phyloP scores from a whole-genome alignment of 2,113 vertebrate genomes.

The human region DNA sequence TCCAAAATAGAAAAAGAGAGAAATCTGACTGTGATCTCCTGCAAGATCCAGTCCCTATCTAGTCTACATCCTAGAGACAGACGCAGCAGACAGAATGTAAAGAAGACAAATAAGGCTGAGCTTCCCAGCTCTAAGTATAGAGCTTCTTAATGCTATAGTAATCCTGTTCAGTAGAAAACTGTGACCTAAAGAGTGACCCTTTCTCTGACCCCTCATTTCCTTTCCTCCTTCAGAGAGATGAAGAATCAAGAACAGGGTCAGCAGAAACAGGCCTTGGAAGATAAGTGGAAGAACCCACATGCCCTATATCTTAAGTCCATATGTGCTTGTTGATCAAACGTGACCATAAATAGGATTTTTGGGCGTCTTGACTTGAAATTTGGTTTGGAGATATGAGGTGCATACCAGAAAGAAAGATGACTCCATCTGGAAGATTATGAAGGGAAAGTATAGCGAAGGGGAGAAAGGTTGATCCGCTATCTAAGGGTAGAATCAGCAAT shows the following conservation, averaged over 20 bases:
- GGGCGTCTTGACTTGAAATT: neutral
- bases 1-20: neutral
- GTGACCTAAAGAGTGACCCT: neutral
- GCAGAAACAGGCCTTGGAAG: neutral
- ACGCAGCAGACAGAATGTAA: neutral
- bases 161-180: neutral
- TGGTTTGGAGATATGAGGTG: neutral
- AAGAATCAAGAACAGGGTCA: neutral
- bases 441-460: neutral
- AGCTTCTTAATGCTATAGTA: neutral
- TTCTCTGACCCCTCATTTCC: neutral
- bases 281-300: neutral
- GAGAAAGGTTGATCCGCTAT: neutral
- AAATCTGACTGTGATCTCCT: neutral
- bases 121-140: neutral
- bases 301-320: neutral
- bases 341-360: neutral
- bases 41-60: neutral
- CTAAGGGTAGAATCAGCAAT: neutral
- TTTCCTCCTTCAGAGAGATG: neutral
- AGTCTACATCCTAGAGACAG: neutral
- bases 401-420: neutral
- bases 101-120: neutral
- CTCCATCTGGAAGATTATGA: neutral
- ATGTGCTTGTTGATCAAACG: neutral